Evolutionary conservation across 2,888 invertebrate species (phyloP).

Genomic region (Callimorpha dominula): DNA sequence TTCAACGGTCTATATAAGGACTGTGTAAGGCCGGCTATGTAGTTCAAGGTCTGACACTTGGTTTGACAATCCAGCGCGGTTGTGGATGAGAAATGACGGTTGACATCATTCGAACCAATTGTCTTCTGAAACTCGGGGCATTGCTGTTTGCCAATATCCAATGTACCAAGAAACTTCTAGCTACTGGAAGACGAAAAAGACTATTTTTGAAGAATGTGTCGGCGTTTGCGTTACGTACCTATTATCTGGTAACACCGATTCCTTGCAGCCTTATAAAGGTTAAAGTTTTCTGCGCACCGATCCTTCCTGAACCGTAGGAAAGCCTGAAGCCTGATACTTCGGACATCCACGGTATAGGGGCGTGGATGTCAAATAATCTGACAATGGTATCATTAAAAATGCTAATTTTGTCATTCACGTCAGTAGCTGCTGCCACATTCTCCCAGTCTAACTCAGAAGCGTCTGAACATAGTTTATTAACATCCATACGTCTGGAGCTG

Average conservation of each 20-base stretch:
- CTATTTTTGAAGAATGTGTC: too few species aligned
- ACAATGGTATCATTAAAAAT: not conserved
- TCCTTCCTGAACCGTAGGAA: too few species aligned
- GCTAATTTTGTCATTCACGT: not conserved
- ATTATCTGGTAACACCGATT: too few species aligned
- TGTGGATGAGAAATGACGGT: not conserved
- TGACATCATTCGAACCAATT: not conserved
- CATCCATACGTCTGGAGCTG: not conserved
- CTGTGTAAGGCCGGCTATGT: not conserved
- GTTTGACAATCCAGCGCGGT: not conserved
- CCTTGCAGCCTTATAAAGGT: too few species aligned
- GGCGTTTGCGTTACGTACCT: too few species aligned
- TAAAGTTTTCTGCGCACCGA: too few species aligned
- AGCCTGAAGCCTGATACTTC: not conserved
- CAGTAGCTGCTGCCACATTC: not conserved
- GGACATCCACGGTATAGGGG: not conserved
- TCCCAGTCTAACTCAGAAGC: not conserved
- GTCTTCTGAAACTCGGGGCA: too few species aligned
- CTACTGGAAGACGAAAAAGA: not conserved
- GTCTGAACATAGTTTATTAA: not conserved
- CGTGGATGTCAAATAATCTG: not conserved
- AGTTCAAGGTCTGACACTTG: not conserved
- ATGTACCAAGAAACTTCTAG: not conserved
- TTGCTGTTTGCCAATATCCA: not conserved
- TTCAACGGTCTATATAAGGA: not conserved